Base-by-base conservation (phyloP, 1,140 invertebrate genomes). In the Plutomurus gul region DNA sequence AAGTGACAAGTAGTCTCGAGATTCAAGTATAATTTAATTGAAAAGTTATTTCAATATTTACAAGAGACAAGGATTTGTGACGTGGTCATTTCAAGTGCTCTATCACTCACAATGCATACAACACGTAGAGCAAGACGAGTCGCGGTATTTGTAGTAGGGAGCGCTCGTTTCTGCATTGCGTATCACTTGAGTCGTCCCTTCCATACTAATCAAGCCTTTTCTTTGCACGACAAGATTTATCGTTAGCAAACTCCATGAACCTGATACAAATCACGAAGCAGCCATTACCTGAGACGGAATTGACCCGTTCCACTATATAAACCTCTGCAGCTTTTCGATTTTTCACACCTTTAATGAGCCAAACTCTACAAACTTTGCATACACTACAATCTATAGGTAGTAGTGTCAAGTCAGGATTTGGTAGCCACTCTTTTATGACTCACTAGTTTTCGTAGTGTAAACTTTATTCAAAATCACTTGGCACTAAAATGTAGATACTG, bases 201-300 rank as follows among this genome's bases (percentile, higher is more conserved):
- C 77, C 77, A 79, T 79, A 79, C 77, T 79, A 79, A 79, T 74
- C 77, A 79, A 65, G 56, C 25, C 56, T 36, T 65, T 71, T 65
- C 76, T 39, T 25, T 56, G 18, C 43, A 79, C 70, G 40, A 51
- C 47, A 56, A 79, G 77, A 79, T 79, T 79, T 79, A 79, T 79
- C 72, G 37, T 49, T 46, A 74, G 70, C 77, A 79, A 79, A 75
- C 77, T 75, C 47, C 37, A 56, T 74, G 72, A 73, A 79, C 47
- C 71, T 75, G 77, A 75, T 71, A 79, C 70, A 74, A 79, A 79
- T 79, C 77, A 79, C 77, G 77, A 75, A 75, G 71, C 72, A 79
- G 33, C 72, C 77, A 79, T 79, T 79, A 78, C 70, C 40, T 39
- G 7, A 39, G 39, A 36, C 37, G 39, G 70, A 72, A 72, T 72